Base-by-base conservation (phyloP, 2,113 vertebrate genomes). In the Pyxicephalus adspersus region DNA sequence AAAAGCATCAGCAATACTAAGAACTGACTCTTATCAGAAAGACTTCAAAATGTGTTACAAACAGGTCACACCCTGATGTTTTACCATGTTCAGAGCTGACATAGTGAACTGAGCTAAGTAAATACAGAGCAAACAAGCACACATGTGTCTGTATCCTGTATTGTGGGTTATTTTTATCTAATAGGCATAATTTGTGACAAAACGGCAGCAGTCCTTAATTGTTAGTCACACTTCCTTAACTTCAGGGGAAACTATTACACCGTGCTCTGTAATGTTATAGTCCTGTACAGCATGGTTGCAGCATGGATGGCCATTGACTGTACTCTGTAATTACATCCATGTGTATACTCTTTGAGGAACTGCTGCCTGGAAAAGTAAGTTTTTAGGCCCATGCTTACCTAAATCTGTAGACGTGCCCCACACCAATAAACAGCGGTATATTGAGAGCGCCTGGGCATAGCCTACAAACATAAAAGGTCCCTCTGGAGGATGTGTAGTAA, bases 1-100 rank as follows among this genome's bases (percentile, higher is more conserved):
- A 29, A 45, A 38, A 60, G 71, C 15, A 55, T 74, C 71, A 74
- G 54, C 71, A 74, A 74, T 60, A 74, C 54, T 38, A 55, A 74
- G 71, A 74, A 58, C 22, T 38, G 26, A 31, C 29, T 58, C n/a
- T 74, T 74, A 74, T 74, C 71, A 38, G 54, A n/a, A 60, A 74
- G 38, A 74, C 55, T 38, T 34, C 54, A 74, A 74, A 31, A 38
- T 5, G 13, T n/a, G 52, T 58, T n/a, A n/a, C 15, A 73, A 58
- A 73, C 28, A 58, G 28, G 52, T 28, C 52, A 31, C 55, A 73
- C 70, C 70, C 70, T 55, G 5, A 11, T 34, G 52, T 20, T 15
- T 22, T 25, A 57, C 13, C 6, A 28, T 18, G 26, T 34, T 19
- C 16, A 28, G 26, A 28, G 4, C 19, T 7, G 54, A 74, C 34